These are phyloP conservation scores for Tetramorium alpestre DNA, from an alignment of 1,140 invertebrate species.

Conservation along the genomic window DNA sequence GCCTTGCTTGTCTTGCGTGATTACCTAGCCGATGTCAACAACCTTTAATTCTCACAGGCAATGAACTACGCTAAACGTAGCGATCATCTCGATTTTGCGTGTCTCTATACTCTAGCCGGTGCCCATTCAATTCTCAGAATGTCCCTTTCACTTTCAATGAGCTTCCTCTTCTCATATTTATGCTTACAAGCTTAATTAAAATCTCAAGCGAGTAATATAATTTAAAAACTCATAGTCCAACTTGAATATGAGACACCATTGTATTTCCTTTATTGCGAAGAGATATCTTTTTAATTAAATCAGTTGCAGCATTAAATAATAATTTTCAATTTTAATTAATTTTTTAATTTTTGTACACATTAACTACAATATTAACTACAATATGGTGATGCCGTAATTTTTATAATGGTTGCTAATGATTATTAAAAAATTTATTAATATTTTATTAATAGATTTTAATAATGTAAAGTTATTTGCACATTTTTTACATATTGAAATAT, in stretches of 20 bases:
- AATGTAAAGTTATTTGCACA: not conserved
- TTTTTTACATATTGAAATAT: not conserved
- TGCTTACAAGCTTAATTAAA: not conserved
- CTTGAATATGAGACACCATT: not conserved
- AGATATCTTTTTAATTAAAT: conserved; percentile 5
- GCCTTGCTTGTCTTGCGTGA: not conserved
- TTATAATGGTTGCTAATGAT: not conserved
- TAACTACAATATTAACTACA: not conserved
- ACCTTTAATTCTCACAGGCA: conserved; percentile 50
- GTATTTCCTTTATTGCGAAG: not conserved
- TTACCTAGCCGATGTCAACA: conserved; percentile 22
- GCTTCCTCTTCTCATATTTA: not conserved
- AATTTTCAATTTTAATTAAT: not conserved
- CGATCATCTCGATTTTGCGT: not conserved
- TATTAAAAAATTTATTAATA: not conserved
- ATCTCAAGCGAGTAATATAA: not conserved
- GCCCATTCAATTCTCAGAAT: not conserved
- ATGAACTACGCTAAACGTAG: not conserved
- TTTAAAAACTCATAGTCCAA: not conserved
- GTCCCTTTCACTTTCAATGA: not conserved
- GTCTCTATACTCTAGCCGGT: not conserved
- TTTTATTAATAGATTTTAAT: not conserved
- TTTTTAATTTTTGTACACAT: not conserved
- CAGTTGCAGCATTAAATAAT: not conserved
- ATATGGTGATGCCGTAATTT: not conserved